These are phyloP conservation scores for Didymodactylos carnosus DNA, from an alignment of 2,888 invertebrate species.

Conservation along the genomic window DNA sequence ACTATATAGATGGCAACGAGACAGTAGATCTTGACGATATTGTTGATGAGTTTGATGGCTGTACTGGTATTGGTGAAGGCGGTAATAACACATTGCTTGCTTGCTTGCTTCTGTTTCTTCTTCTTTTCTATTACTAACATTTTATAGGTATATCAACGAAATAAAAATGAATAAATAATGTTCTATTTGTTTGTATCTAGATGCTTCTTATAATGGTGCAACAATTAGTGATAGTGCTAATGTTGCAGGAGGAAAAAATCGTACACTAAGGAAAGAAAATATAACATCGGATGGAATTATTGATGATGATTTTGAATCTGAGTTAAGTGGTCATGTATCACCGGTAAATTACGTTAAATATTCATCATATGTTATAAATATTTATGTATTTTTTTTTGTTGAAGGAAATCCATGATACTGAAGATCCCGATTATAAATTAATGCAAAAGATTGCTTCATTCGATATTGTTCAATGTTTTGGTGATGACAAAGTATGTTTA, in stretches of 20 bases:
- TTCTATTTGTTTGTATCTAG: neutral
- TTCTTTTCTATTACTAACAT: neutral
- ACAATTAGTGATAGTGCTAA: neutral
- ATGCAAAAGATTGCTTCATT: constrained; percentile 1
- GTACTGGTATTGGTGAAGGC: neutral
- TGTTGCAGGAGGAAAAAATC: no score
- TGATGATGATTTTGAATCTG: neutral
- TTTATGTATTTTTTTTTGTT: neutral
- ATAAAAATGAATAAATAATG: no score
- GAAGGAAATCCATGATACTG: neutral
- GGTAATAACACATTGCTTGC: neutral
- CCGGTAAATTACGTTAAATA: neutral
- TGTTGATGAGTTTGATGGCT: neutral
- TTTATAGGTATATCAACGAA: no score
- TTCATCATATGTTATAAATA: neutral
- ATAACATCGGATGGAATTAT: neutral
- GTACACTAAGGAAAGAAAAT: neutral
- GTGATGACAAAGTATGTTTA: constrained; percentile 13
- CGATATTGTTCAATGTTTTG: constrained; percentile 8
- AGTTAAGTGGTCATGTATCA: neutral
- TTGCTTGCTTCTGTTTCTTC: neutral
- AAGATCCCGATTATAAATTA: neutral
- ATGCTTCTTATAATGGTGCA: neutral
- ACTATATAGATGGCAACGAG: neutral
- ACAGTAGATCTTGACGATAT: neutral